phyloP scores from a whole-genome alignment of 2,888 invertebrate species.

The Koerneria pararmatus region DNA sequence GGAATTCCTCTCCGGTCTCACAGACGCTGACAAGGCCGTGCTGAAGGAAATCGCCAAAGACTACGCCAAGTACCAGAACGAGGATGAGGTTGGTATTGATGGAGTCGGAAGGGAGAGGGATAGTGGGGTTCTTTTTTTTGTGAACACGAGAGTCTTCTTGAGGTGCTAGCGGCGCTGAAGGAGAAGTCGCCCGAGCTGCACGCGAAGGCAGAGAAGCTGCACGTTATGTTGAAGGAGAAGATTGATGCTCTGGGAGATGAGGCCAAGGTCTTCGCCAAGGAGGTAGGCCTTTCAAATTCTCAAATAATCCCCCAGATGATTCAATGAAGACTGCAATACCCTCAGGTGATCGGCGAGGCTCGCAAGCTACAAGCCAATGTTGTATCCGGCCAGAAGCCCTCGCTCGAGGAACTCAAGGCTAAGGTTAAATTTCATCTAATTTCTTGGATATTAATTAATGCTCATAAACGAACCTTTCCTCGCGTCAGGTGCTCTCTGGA shows the following conservation, averaged over 20 bases:
- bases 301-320: neutral
- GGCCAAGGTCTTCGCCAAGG: slow-evolving; percentile 43
- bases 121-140: neutral
- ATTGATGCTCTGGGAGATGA: slow-evolving; percentile 26
- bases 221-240: slow-evolving; percentile 41
- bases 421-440: slow-evolving; percentile 10
- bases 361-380: slow-evolving; percentile 24
- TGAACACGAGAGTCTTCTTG: slow-evolving; percentile 13
- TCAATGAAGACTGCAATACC: neutral
- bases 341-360: slow-evolving; percentile 24
- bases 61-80: slow-evolving; percentile 40
- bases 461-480: neutral
- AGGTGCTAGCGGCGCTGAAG: slow-evolving; percentile 51
- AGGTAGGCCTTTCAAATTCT: slow-evolving; percentile 24
- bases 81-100: slow-evolving; percentile 34
- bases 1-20: slow-evolving; percentile 51
- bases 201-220: slow-evolving; percentile 48
- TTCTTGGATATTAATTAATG: neutral
- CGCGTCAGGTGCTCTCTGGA: slow-evolving; percentile 17
- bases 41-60: slow-evolving; percentile 51
- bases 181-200: slow-evolving; percentile 48
- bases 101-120: neutral
- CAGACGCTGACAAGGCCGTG: slow-evolving; percentile 39
- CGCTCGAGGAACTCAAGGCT: slow-evolving; percentile 25
- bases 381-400: slow-evolving; percentile 27